Conservation (phyloP, 2,113 vertebrate genomes). For the Pardalotus punctatus region DNA sequence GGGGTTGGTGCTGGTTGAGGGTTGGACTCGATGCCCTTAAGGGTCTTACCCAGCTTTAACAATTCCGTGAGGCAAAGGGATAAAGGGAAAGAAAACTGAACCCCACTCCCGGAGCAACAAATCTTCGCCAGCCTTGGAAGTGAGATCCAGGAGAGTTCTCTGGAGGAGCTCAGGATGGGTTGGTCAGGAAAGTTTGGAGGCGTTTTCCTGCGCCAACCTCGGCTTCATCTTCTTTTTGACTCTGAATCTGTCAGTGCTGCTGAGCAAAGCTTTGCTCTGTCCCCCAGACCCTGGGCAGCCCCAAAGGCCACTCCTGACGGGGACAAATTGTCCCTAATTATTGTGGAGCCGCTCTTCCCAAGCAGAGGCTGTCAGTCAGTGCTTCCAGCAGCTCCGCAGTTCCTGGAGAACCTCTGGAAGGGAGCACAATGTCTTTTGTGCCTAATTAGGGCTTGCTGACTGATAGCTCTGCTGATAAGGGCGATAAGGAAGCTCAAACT, state of each 20-base stretch:
- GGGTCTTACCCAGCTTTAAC: not conserved
- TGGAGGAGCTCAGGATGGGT: not conserved
- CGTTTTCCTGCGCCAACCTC: not conserved
- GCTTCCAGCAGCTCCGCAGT: not conserved
- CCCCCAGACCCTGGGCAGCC: not conserved
- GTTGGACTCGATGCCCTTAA: too few relatives aligned
- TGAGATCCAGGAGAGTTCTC: not conserved
- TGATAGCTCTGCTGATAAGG: conserved; percentile 48
- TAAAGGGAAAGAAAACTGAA: not conserved
- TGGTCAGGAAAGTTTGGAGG: not conserved
- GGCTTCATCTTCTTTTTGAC: fast-evolving
- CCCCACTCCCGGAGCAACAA: fast-evolving
- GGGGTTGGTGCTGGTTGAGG: not conserved
- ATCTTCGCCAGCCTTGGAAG: fast-evolving
- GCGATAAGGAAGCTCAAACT: conserved; percentile 19
- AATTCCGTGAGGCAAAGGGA: not conserved
- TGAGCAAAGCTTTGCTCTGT: not conserved
- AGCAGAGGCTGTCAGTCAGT: not conserved
- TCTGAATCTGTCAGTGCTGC: not conserved
- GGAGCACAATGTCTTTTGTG: conserved; percentile 1
- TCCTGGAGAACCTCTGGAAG: not conserved
- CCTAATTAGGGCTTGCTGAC: conserved; percentile 34
- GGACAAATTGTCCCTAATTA: conserved; percentile 1
- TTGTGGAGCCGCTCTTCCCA: not conserved
- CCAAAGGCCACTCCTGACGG: not conserved